These are phyloP conservation scores for Microchrysa polita DNA, from an alignment of 2,888 invertebrate genomes.

Conservation along the genomic window DNA sequence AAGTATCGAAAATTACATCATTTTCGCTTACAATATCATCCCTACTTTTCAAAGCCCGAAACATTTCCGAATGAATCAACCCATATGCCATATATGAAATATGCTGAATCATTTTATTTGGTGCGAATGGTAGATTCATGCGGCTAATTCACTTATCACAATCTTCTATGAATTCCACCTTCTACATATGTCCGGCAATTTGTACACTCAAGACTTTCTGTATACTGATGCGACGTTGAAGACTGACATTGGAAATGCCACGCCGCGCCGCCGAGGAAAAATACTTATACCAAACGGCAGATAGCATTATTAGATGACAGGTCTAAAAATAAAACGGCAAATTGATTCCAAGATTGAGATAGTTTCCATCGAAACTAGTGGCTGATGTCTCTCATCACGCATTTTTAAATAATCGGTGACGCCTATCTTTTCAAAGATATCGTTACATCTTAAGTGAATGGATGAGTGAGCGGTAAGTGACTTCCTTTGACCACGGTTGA, in stretches of 20 bases:
- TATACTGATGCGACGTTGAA: conserved; percentile 4
- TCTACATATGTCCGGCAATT: conserved; percentile 17
- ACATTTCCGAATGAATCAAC: background rate
- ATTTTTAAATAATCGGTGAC: conserved; percentile 38
- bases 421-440: conserved; percentile 36
- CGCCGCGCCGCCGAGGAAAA: background rate
- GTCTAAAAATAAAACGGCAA: conserved; percentile 2
- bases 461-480: conserved; percentile 12
- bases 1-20: background rate
- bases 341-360: conserved; percentile 19
- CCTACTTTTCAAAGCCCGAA: background rate
- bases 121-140: conserved; percentile 23
- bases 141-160: conserved; percentile 43
- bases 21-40: background rate
- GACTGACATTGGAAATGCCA: conserved; percentile 33
- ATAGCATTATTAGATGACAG: conserved; percentile 36
- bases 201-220: conserved; percentile 29
- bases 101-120: conserved; percentile 42
- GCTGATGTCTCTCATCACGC: conserved; percentile 37
- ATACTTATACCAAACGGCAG: conserved; percentile 13
- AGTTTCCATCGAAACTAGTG: conserved; percentile 17
- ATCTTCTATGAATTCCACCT: conserved; percentile 29
- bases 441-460: conserved; percentile 28
- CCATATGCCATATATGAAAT: background rate
- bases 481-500: background rate